A percentile compares a stretch with the other conserved stretches of the same genome.
These are phyloP conservation scores for Lucilia cuprina DNA, from an alignment of 1,140 invertebrate species.

Conservation along the genomic window DNA sequence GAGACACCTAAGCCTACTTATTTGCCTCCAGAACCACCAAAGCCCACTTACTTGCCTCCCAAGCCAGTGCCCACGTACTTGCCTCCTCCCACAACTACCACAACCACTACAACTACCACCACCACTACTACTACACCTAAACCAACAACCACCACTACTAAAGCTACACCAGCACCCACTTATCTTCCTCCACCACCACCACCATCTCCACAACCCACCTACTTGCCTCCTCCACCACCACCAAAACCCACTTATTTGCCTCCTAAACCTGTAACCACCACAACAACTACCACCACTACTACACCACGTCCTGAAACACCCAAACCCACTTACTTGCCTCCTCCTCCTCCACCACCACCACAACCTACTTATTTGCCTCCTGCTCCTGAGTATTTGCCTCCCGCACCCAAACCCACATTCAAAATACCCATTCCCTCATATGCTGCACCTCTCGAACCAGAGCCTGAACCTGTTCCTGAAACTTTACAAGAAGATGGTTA, in stretches of 20 bases:
- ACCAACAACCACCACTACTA: slow-evolving; percentile 40
- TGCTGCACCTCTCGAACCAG: slow-evolving; percentile 47
- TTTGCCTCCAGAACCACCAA: slow-evolving; percentile 37
- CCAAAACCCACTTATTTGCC: slow-evolving; percentile 46
- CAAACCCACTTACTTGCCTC: slow-evolving; percentile 43
- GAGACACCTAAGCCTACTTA: slow-evolving; percentile 39
- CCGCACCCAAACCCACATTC: slow-evolving; percentile 40
- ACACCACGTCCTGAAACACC: slow-evolving; percentile 35
- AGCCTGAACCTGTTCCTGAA: slow-evolving; percentile 34
- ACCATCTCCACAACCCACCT: slow-evolving; percentile 31
- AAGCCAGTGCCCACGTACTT: slow-evolving; percentile 45
- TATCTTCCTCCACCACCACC: slow-evolving; percentile 36
- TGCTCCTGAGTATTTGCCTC: not conserved
- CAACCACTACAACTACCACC: slow-evolving; percentile 37
- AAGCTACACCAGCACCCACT: slow-evolving; percentile 3
- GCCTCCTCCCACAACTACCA: slow-evolving; percentile 45
- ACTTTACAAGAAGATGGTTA: slow-evolving; percentile 52
- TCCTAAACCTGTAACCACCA: slow-evolving; percentile 40
- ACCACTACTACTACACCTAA: slow-evolving; percentile 37
- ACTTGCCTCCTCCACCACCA: slow-evolving; percentile 39
- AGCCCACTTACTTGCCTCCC: slow-evolving; percentile 13
- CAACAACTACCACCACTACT: slow-evolving; percentile 34
- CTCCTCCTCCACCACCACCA: slow-evolving; percentile 37
- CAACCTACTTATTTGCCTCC: not conserved
- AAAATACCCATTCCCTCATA: slow-evolving; percentile 58